Base-by-base conservation (phyloP, 2,797 vertebrate species). In the Gymnoscopelus braueri region DNA sequence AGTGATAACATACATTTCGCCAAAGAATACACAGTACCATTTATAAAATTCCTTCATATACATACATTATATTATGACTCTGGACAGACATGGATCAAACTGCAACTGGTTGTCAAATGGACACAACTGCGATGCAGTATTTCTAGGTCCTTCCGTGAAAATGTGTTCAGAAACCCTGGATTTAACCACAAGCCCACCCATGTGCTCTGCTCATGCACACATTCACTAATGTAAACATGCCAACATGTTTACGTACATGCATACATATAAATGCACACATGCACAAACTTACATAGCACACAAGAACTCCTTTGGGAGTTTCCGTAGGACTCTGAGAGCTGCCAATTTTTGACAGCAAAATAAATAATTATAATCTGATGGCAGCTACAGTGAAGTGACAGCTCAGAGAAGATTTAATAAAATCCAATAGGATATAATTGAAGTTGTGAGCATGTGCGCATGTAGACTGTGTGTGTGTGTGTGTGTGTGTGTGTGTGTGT, bases 341-440 rank as follows among this genome's bases (percentile, higher is more conserved):
- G 88, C 79, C 85, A 81, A 69, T 78, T 87, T 82, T 71, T 91
- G 89, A 92, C 92, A 90, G 87, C 72, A 70, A 87, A 88, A 92
- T 92, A 92, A 92, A 92, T 91, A 90, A 88, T 89, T 89, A 88
- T 88, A 75, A 71, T 84, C 74, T 81, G 90, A 89, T 81, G 78
- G 86, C 87, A 75, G 78, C 81, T 56, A 77, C 87, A 63, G 83
- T 78, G 81, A 91, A 91, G 85, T 87, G 89, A 92, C 85, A 89
- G 86, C 89, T 83, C 65, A 72, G 81, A 80, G 82, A 88, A 92
- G 90, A 93, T 93, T 93, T 89, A 92, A 91, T 93, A 83, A 90
- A 92, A 91, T 88, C 86, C 89, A 90, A 85, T 88, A 88, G 76
- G 89, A 91, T 90, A 80, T 92, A 90, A 92, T 90, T 91, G 86